These are phyloP conservation scores for Argyra leucocephala DNA, from an alignment of 2,888 invertebrate genomes.

Conservation along the genomic window DNA sequence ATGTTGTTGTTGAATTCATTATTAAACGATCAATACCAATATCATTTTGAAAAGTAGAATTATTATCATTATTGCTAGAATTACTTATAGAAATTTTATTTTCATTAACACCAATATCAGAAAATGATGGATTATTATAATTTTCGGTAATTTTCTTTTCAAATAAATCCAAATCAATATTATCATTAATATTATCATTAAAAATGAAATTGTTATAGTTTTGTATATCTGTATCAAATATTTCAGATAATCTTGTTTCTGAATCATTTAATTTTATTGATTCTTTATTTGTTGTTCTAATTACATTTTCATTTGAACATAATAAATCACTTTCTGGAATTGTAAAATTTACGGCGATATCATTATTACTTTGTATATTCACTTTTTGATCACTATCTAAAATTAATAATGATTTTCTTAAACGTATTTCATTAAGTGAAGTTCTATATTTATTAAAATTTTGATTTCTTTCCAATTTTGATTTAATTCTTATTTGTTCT, in stretches of 20 bases:
- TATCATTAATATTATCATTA: background rate
- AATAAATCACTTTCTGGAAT: background rate
- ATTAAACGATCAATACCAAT: too few species aligned
- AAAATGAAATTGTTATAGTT: too few species aligned
- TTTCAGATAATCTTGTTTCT: conserved; percentile 8
- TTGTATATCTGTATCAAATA: background rate
- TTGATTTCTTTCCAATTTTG: conserved; percentile 27
- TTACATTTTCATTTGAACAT: background rate
- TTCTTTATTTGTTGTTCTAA: too few species aligned
- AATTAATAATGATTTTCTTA: conserved; percentile 19
- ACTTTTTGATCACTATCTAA: background rate
- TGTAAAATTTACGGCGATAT: background rate
- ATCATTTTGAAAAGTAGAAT: conserved; percentile 7
- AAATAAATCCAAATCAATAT: background rate
- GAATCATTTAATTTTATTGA: background rate
- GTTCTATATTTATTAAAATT: conserved; percentile 27
- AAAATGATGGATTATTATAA: background rate
- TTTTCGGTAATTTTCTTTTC: background rate
- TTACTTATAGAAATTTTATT: conserved; percentile 8
- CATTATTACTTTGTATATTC: conserved; percentile 1
- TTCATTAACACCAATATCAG: background rate
- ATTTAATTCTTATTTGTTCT: conserved; percentile 26
- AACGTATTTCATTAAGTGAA: conserved; percentile 17
- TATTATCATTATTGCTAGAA: background rate
- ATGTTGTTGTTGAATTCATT: background rate